A percentile compares a stretch with the other conserved stretches of the same genome.
Evolutionary conservation across 2,797 vertebrate genomes (phyloP).

Genomic region (Molossus molossus): DNA sequence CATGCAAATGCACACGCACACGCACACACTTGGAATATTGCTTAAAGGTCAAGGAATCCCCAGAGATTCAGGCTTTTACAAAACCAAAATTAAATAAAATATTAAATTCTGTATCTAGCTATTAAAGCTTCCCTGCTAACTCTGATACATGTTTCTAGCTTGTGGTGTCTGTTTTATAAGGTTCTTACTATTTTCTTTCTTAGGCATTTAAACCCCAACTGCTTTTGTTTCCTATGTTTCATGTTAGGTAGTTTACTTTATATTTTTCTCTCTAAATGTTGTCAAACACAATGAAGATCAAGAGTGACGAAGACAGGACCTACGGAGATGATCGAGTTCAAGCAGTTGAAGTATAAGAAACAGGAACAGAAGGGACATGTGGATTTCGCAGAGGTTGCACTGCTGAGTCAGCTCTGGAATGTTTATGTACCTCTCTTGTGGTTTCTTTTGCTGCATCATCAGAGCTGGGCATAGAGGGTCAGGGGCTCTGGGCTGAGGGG

Average conservation of each 20-base stretch:
- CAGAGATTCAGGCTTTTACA: not conserved
- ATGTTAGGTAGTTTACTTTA: not conserved
- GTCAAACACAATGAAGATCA: slow-evolving; percentile 28
- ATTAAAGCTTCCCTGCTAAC: not conserved
- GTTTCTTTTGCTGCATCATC: not conserved
- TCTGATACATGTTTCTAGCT: not conserved
- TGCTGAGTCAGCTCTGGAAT: not conserved
- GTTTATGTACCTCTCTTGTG: not conserved
- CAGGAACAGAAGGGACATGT: not conserved
- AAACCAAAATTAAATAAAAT: slow-evolving; percentile 36
- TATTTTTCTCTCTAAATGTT: not conserved
- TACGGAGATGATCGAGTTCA: not conserved
- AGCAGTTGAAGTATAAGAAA: not conserved
- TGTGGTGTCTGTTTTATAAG: not conserved
- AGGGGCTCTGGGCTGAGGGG: not conserved
- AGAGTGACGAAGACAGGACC: not conserved
- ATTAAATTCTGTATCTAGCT: not conserved
- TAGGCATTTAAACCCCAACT: not conserved
- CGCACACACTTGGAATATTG: not conserved
- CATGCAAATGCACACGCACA: not conserved
- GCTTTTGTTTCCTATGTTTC: slow-evolving; percentile 36
- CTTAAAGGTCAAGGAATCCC: not conserved
- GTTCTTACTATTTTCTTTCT: not conserved
- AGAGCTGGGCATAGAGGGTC: not conserved
- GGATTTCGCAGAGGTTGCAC: not conserved